phyloP scores from a whole-genome alignment of 2,113 vertebrate genomes.

The Conger conger region DNA sequence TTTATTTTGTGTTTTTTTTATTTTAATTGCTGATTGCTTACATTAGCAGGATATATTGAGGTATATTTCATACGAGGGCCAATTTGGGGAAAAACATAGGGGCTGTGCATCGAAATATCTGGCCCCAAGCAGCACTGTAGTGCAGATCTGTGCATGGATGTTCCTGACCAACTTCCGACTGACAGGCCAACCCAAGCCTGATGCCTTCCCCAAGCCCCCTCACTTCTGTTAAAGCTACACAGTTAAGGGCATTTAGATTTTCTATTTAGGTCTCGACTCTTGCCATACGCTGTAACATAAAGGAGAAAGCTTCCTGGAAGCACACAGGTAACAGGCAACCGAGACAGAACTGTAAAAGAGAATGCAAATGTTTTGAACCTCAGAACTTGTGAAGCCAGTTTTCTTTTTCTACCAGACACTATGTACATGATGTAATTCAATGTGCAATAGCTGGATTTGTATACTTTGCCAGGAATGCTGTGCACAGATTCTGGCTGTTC shows the following conservation, averaged over 20 bases:
- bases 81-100: not conserved
- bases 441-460: slow-evolving; percentile 8
- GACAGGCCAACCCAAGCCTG: not conserved
- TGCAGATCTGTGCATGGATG: not conserved
- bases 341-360: not conserved
- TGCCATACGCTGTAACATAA: not conserved
- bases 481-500: not conserved
- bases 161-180: not conserved
- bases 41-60: not conserved
- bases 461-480: not conserved
- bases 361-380: not conserved
- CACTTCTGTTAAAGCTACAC: not conserved
- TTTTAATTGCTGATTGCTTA: not conserved
- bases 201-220: not conserved
- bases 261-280: not conserved
- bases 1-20: not conserved
- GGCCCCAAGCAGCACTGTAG: not conserved
- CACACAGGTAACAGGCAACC: not conserved
- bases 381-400: not conserved
- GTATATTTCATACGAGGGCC: slow-evolving; percentile 5
- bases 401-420: slow-evolving; percentile 2
- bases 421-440: slow-evolving; percentile 13
- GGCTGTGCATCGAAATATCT: not conserved
- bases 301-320: not conserved
- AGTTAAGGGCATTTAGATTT: not conserved